Conservation (phyloP, 2,113 vertebrate species). For the Baryphthengus martii region DNA sequence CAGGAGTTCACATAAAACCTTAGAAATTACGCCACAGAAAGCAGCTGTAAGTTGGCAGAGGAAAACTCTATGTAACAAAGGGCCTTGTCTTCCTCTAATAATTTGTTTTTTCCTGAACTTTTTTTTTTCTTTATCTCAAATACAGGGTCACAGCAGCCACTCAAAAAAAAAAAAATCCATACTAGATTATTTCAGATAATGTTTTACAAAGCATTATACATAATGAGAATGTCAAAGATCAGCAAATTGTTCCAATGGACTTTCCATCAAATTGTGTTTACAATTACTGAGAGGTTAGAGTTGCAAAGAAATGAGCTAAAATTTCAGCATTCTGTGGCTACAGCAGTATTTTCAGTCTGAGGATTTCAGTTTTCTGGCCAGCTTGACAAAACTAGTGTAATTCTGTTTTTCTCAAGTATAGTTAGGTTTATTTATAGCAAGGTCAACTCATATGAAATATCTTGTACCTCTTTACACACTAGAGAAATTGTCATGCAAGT, state of each 20-base stretch:
- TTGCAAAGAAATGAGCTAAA: conserved; percentile 27
- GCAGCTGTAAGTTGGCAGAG: not conserved
- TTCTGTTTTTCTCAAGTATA: conserved; percentile 16
- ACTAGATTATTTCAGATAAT: not conserved
- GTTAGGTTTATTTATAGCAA: conserved; percentile 4
- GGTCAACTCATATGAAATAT: conserved; percentile 17
- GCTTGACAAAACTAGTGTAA: not conserved
- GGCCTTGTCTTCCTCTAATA: not conserved
- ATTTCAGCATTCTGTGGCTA: conserved; percentile 17
- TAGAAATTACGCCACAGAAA: not conserved
- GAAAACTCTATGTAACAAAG: not conserved
- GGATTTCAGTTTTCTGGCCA: not conserved
- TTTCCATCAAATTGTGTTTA: conserved; percentile 32
- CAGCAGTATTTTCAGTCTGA: not conserved
- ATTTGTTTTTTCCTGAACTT: not conserved
- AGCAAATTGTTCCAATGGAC: conserved; percentile 10
- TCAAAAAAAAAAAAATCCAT: not conserved
- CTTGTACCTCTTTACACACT: not conserved
- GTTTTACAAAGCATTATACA: conserved; percentile 1
- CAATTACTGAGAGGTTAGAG: conserved; percentile 14
- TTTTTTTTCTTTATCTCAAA: not conserved
- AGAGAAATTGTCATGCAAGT: conserved; percentile 1
- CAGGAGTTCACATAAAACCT: not conserved
- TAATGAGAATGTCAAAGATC: conserved; percentile 22
- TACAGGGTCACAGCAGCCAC: not conserved